phyloP scores from a whole-genome alignment of 2,888 invertebrate species.

The Nasonovia ribisnigri region DNA sequence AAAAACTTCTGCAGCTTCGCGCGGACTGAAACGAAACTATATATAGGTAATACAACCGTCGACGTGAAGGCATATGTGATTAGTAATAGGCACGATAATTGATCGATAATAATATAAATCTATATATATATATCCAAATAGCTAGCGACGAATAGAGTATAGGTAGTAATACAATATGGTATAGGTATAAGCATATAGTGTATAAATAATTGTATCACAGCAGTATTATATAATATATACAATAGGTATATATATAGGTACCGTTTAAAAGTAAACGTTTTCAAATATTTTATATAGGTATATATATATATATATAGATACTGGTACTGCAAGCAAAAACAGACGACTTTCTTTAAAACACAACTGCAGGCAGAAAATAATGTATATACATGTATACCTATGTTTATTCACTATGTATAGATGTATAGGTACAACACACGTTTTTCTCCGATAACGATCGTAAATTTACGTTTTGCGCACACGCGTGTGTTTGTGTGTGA shows the following conservation, averaged over 20 bases:
- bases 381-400: neutral
- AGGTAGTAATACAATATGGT: no score
- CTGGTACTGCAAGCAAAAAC: neutral
- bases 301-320: neutral
- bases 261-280: neutral
- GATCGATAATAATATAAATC: neutral
- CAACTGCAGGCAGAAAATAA: neutral
- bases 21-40: neutral
- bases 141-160: no score
- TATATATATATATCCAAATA: neutral
- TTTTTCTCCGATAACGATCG: slow-evolving; percentile 44
- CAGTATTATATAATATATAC: neutral
- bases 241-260: neutral
- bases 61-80: neutral
- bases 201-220: neutral
- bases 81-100: neutral
- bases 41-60: neutral
- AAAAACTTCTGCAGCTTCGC: neutral
- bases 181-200: neutral
- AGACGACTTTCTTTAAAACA: slow-evolving; percentile 30
- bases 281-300: neutral
- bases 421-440: neutral
- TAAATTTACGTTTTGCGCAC: neutral
- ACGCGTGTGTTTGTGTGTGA: neutral
- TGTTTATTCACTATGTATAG: no score